Evolutionary conservation across 2,888 invertebrate species (phyloP), one percentile per base, ranked within the genome.

Genomic region (Neria commutata): DNA sequence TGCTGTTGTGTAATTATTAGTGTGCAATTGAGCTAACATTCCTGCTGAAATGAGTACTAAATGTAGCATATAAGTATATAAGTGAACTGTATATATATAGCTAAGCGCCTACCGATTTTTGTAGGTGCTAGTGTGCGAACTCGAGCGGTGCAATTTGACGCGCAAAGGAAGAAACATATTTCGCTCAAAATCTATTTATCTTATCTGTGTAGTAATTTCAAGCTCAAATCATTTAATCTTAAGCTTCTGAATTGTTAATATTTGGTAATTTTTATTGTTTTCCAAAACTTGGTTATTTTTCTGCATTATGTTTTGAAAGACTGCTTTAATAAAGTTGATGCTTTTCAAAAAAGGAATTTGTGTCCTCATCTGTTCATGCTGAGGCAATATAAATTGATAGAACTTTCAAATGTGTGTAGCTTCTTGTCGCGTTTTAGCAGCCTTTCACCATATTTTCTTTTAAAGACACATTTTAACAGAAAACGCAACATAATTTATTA

Each of bases 11-110:
- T 29, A 8, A 8, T 29, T 29, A 29, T 29, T 8, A 29, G 29
- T 8, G 5, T 29, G 6, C 52, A 52, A 48, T 23, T 10, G 10
- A 54, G 33, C 40, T 42, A 52, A 62, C 67, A 67, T 67, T 67
- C 67, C 67, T 63, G 63, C 67, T 65, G 48, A 62, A 47, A 58
- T 52, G 61, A 65, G 55, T 61, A 54, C 60, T 61, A 62, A 19
- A 42, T 14, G 4, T n/a, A n/a, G n/a, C n/a, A n/a, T n/a, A n/a
- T 8, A 14, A 37, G 37, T 37, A 14, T 8, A 8, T 14, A 14
- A 37, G 37, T 37, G 6, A 29, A 29, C 6, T 29, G 6, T 29
- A 29, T 8, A 29, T 29, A 29, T 11, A 8, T 11, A 29, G 6
- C 6, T 11, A 29, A 29, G 11, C 6, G 29, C 29, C 29, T 11